Percentiles rank a stretch among this genome's conserved stretches.
These are phyloP conservation scores for Cheilinus undulatus DNA, from an alignment of 2,113 vertebrate species.

Conservation along the genomic window DNA sequence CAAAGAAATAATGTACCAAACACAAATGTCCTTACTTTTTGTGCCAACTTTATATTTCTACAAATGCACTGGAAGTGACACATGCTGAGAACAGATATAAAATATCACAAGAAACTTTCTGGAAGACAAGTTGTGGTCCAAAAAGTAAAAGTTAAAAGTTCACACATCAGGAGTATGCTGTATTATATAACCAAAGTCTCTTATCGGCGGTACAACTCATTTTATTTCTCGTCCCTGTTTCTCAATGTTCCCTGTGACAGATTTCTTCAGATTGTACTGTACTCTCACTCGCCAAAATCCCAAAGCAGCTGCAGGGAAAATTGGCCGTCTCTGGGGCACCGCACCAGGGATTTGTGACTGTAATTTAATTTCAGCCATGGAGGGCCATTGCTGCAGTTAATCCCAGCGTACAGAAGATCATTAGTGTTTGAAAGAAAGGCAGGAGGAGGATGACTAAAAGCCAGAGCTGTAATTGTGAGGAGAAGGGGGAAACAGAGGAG, in stretches of 20 bases:
- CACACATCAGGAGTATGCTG: not conserved
- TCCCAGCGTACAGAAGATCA: conserved; percentile 60
- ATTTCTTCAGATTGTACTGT: conserved; percentile 31
- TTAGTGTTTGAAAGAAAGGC: conserved; percentile 56
- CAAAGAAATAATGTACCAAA: too few species aligned
- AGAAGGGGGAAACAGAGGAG: conserved; percentile 11
- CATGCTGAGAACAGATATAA: not conserved
- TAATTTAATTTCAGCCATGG: conserved; percentile 64
- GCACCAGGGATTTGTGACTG: conserved; percentile 46
- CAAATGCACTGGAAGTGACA: not conserved
- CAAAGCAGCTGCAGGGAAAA: conserved; percentile 17
- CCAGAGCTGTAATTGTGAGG: conserved; percentile 40
- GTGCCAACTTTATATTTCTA: too few species aligned
- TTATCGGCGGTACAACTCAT: not conserved
- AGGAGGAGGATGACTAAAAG: conserved; percentile 25
- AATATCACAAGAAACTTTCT: not conserved
- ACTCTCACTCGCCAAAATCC: not conserved
- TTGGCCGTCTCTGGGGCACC: conserved; percentile 11
- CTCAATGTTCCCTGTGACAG: not conserved
- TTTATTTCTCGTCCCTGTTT: conserved; percentile 9
- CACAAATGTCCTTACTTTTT: too few species aligned
- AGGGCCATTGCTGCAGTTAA: conserved; percentile 60
- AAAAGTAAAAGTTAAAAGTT: not conserved
- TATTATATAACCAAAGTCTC: conserved; percentile 4
- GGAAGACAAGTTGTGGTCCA: not conserved